Conservation (phyloP, 2,797 vertebrate genomes). For the Philypnodon macrostomus region DNA sequence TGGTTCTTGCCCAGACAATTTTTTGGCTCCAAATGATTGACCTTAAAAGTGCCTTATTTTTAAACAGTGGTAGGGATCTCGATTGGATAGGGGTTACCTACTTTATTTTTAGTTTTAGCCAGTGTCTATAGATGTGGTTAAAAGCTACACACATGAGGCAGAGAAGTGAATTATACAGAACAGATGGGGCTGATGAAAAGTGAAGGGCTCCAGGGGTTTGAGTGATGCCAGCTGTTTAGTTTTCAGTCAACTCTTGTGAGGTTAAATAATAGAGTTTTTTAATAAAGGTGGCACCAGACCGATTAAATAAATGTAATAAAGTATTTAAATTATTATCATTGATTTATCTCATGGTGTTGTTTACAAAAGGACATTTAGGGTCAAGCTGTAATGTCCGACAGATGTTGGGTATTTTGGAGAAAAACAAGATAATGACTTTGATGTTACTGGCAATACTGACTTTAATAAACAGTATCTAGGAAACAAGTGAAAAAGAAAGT, state of each 20-base stretch:
- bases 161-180: neutral
- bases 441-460: too few species aligned
- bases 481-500: too few species aligned
- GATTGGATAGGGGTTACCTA: too few species aligned
- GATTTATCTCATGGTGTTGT: neutral
- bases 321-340: neutral
- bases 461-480: too few species aligned
- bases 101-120: neutral
- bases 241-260: neutral
- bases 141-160: neutral
- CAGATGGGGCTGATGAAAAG: constrained; percentile 23
- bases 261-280: constrained; percentile 4
- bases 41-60: too few species aligned
- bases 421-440: too few species aligned
- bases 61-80: too few species aligned
- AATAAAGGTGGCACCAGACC: constrained; percentile 3
- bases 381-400: too few species aligned
- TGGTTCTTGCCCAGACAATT: too few species aligned
- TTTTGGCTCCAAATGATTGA: too few species aligned
- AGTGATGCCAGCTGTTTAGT: constrained; percentile 60
- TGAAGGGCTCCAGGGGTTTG: constrained; percentile 19
- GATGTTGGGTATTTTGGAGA: too few species aligned
- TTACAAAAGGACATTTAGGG: too few species aligned
- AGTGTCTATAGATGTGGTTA: neutral
- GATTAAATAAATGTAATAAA: neutral